Conservation (phyloP, 2,888 invertebrate species). For the Odontocolon sp. region DNA sequence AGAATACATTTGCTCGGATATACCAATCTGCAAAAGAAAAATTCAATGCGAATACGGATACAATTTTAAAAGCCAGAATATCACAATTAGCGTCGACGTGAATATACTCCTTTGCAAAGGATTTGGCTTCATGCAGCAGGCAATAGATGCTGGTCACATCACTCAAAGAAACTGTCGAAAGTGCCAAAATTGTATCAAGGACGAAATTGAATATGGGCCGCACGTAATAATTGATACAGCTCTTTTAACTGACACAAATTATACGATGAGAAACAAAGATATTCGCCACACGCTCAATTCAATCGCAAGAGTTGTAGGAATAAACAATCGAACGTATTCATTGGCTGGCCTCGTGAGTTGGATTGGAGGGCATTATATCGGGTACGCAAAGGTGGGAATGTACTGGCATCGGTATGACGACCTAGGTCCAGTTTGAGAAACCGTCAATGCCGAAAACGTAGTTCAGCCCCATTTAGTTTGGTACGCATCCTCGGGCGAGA, state of each 20-base stretch:
- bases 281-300: slow-evolving; percentile 38
- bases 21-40: slow-evolving; percentile 22
- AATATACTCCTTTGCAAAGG: slow-evolving; percentile 36
- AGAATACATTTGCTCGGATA: slow-evolving; percentile 27
- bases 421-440: too few relatives aligned
- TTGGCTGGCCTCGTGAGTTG: slow-evolving; percentile 38
- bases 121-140: slow-evolving; percentile 48
- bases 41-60: too few relatives aligned
- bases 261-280: slow-evolving; percentile 12
- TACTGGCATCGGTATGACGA: too few relatives aligned
- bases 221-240: slow-evolving; percentile 45
- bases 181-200: slow-evolving; percentile 28
- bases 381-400: too few relatives aligned
- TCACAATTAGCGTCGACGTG: slow-evolving; percentile 30
- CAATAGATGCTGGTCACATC: slow-evolving; percentile 31
- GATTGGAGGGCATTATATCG: too few relatives aligned
- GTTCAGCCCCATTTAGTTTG: too few relatives aligned
- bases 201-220: slow-evolving; percentile 41
- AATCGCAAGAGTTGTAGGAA: slow-evolving; percentile 13
- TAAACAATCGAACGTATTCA: slow-evolving; percentile 13
- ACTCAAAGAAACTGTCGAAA: slow-evolving; percentile 36
- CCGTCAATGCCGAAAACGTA: too few relatives aligned
- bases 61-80: background rate
- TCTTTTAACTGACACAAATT: slow-evolving; percentile 37
- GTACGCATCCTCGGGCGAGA: too few relatives aligned